Base-by-base conservation (phyloP, 2,888 invertebrate species). In the Archips crataeganus region DNA sequence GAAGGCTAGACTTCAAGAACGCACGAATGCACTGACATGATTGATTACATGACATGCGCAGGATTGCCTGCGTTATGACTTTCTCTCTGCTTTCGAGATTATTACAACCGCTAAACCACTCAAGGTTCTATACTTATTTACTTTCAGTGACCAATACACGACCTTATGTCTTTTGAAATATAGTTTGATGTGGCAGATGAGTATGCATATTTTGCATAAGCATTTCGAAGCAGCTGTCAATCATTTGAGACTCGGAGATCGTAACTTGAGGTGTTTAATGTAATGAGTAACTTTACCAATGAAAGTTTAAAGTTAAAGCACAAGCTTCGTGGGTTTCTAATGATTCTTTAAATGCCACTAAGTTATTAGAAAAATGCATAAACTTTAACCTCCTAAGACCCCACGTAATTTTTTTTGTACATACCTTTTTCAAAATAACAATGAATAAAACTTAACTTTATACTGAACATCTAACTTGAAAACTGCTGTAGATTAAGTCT, bases 31-130 rank as follows among this genome's bases (percentile, higher is more conserved):
- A 23, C 32, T 34, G 63, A 63, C 47, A 47, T 13, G 63, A 63
- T 63, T 47, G 63, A 63, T 45, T 13, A 42, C n/a, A 49, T 45
- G 57, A 57, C 47, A 47, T 45, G 62, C 62, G 45, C 62, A 62
- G 23, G 62, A 62, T 42, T 62, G 45, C 11, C 42, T 23, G 32
- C 23, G 9, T 42, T 63, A 47, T 34, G 34, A 63, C 63, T 63
- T 63, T 63, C 63, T 36, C 60, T 47, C 13, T 47, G 47, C 63
- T 47, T 63, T 63, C 63, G 47, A 47, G 62, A 42, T 62, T 62
- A 62, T 51, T 51, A 51, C n/a, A 47, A 39, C 61, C 23, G 42
- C 15, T 15, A 42, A 42, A 61, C n/a, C 45, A 8, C 23, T 23
- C 54, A 54, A 54, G 54, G 57, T 57, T 57, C 10, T 57, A 32